Base-by-base conservation (phyloP, 2,888 invertebrate genomes). In the Epicampocera succincta region DNA sequence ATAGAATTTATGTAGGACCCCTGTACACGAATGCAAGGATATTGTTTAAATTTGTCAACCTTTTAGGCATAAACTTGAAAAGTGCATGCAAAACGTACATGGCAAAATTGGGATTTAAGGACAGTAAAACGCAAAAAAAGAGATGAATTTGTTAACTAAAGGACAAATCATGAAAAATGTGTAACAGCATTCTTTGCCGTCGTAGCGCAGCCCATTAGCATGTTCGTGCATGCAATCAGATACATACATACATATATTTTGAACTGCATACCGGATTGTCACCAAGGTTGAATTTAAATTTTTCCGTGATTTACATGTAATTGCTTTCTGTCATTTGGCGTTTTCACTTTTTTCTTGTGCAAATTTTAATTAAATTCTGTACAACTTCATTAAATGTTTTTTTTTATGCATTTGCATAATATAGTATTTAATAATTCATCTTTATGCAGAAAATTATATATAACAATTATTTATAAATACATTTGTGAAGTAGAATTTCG, bases 1-100 rank as follows among this genome's bases (percentile, higher is more conserved):
- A 6, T 3, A 33, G 9, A 33, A 5, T 44, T 54, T 19, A 29
- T 19, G 29, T 46, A 46, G 29, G 29, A 17, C 17, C 15, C 15
- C n/a, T n/a, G 13, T 29, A 29, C 21, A 12, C 11, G 33, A 61
- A 15, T 69, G 21, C 54, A 61, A 61, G 17, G 40, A 21, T 63
- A 65, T 63, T 50, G 17, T 66, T 38, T n/a, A 68, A 66, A 50
- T 50, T 68, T 75, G 58, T 48, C 56, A 52, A 42, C 80, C 75
- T 80, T 66, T 80, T 75, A 80, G 75, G 75, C 65, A 75, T 65
- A 75, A 80, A 80, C 75, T 80, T 80, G 80, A 80, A 75, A 71
- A 42, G 56, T 61, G 48, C 42, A 54, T 52, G 13, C 61, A 29
- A 25, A 66, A 66, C 44, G 25, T 21, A 12, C 8, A 33, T 4